Evolutionary conservation across 2,113 vertebrate genomes (phyloP), one percentile per base, ranked within the genome.

Genomic region (Hydrochoerus hydrochaeris): DNA sequence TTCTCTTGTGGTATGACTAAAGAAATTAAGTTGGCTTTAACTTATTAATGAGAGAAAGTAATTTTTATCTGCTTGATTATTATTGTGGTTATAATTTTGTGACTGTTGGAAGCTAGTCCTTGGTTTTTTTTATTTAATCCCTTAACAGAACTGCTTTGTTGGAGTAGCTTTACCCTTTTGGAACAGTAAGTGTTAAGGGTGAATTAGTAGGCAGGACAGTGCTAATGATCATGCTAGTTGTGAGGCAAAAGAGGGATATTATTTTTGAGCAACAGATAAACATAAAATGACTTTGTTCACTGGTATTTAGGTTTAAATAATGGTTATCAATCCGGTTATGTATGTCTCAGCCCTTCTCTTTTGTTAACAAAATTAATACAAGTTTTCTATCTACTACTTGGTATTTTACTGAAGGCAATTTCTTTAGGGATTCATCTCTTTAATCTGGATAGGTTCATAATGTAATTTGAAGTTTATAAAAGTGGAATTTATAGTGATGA

Each of bases 391-490:
- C 94, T 85, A 88, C 57, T 92, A 69, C 58, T 89, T 85, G 32
- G 58, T 3, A 13, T 82, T 89, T 96, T 87, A 94, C 85, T 92
- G 82, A 86, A 77, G 52, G 44, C 71, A 2, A 46, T 95, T 96
- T 97, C 7, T 49, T 88, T 85, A 93, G 41, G 88, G 54, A 35
- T 94, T 63, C 13, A 69, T 89, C 58, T 91, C 28, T 94, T 95
- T 89, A 92, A 89, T 63, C 65, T 96, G 73, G 67, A 35, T 73
- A 80, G 57, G 67, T 86, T 85, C 94, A 11, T 85, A 91, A 73
- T 86, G 4, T 82, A 85, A 92, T 94, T 80, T 89, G 20, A 88
- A 87, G 95, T 78, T 81, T 81, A 35, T 95, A 71, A 81, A 90
- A 77, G 13, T 91, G 5, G 91, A 83, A 86, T 94, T 96, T 96